Base-by-base conservation (phyloP, 1,140 invertebrate genomes). In the Nephila pilipes region DNA sequence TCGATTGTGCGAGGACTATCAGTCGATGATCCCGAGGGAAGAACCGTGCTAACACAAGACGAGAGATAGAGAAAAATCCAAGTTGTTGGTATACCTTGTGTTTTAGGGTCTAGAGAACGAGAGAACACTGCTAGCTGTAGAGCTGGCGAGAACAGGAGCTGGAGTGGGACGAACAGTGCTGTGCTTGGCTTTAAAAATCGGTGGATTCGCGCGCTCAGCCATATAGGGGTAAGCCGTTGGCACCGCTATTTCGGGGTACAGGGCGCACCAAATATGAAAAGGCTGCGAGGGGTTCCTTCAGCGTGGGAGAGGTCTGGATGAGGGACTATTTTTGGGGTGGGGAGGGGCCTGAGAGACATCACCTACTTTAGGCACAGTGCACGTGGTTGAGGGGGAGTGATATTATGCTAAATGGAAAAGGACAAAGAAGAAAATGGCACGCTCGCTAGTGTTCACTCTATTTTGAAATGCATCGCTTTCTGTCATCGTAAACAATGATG, bases 191-290 rank as follows among this genome's bases (percentile, higher is more conserved):
- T 93, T 93, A 93, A 87, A 69, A 92, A 91, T 91, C 75, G 58
- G 25, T 4, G 54, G 58, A 25, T 55, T 38, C 65, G n/a, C 63
- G 63, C 18, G 83, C 65, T 87, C 18, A 32, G 29, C 91, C 91
- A 93, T 93, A 93, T 93, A 93, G 58, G 91, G 91, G 22, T 60
- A 91, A 91, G 89, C 65, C 85, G 91, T 85, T 85, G 83, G 91
- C 46, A 32, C 60, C 85, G 91, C 91, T 93, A 93, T 93, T 93
- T 93, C 90, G 60, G 83, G 90, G 38, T 2, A 36, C 54, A 38
- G 58, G 54, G 46, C 83, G 55, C 20, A 87, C 91, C 91, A 93
- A 93, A 93, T 93, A 93, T 93, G 91, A 93, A 93, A 92, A 32
- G 36, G 38, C 46, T 29, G 46, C 22, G 83, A 79, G 81, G 90